Conservation (phyloP, 2,113 vertebrate species). For the Holacanthus passer region DNA sequence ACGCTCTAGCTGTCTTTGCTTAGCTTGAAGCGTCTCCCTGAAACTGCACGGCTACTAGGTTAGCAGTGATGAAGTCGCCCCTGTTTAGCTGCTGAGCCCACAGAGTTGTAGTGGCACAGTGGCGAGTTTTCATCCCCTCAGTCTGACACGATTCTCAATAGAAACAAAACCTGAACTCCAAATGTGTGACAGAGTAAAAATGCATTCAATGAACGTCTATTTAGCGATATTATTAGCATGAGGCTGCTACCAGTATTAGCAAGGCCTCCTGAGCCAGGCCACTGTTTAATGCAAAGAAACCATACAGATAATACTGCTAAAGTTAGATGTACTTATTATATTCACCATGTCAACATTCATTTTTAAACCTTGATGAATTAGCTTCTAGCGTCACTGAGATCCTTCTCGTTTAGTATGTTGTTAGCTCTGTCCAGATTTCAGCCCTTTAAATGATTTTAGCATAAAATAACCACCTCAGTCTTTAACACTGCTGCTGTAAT, state of each 20-base stretch:
- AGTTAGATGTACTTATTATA: background rate
- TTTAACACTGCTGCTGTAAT: background rate
- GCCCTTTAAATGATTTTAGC: background rate
- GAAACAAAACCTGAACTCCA: background rate
- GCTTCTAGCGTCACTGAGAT: background rate
- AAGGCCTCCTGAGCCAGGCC: constrained; percentile 49
- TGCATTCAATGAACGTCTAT: background rate
- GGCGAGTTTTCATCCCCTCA: background rate
- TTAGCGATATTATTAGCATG: constrained; percentile 27
- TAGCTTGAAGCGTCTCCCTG: constrained; percentile 28
- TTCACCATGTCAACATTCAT: background rate
- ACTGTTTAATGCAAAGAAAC: background rate
- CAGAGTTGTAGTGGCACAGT: background rate
- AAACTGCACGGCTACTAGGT: constrained; percentile 39
- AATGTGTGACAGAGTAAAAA: background rate
- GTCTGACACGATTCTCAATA: background rate
- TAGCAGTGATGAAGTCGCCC: constrained; percentile 52
- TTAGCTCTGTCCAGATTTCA: background rate
- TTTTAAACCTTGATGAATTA: background rate
- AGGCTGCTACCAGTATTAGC: constrained; percentile 36
- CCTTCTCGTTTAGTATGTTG: background rate
- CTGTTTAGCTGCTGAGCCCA: background rate
- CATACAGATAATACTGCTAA: background rate
- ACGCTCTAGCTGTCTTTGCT: fast-evolving
- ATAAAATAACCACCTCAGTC: background rate